Percentiles rank a stretch among this genome's conserved stretches.
Conservation (phyloP, 2,888 invertebrate species). For the Tiliacea citrago region DNA sequence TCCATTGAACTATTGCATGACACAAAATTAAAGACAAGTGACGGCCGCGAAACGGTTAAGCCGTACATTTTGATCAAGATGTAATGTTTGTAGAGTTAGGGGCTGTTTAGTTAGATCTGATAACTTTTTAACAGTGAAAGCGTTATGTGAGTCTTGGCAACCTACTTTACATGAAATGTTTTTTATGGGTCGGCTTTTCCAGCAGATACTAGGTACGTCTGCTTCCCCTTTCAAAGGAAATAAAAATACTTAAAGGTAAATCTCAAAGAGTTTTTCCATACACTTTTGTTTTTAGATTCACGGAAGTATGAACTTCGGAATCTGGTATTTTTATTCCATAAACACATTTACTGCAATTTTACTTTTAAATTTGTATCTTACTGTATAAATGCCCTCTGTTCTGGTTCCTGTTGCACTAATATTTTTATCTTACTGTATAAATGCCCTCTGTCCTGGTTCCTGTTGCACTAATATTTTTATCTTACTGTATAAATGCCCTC, state of each 20-base stretch:
- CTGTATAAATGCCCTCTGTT: not conserved
- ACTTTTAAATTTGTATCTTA: slow-evolving; percentile 8
- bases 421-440: not conserved
- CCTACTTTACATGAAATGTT: too few species aligned
- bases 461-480: not conserved
- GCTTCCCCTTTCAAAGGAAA: not conserved
- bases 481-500: not conserved
- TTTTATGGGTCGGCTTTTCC: not conserved
- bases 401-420: not conserved
- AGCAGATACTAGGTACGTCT: too few species aligned
- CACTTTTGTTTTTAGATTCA: not conserved
- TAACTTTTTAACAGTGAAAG: too few species aligned
- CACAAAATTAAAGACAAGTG: too few species aligned
- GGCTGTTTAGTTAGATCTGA: too few species aligned
- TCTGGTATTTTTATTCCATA: not conserved
- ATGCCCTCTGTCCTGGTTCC: not conserved
- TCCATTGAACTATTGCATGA: too few species aligned
- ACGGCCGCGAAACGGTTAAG: too few species aligned
- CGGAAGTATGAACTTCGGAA: not conserved
- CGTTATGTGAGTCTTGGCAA: too few species aligned
- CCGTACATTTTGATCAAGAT: too few species aligned
- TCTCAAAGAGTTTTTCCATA: not conserved
- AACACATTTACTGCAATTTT: slow-evolving; percentile 6
- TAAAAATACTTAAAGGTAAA: slow-evolving; percentile 6
- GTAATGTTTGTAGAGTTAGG: too few species aligned